Conservation (phyloP, 2,888 invertebrate species). For the Candidula unifasciata region DNA sequence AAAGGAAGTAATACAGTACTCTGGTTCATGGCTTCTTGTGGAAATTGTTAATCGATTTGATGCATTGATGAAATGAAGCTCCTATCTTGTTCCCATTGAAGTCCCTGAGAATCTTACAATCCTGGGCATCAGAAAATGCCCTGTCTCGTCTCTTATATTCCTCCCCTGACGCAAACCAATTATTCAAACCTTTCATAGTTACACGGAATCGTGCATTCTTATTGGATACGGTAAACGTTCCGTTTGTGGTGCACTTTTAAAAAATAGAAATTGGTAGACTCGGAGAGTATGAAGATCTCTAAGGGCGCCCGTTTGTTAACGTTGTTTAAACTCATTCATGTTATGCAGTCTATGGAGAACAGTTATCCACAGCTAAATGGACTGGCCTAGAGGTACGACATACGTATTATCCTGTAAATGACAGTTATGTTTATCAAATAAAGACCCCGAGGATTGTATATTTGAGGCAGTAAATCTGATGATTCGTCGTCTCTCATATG, state of each 20-base stretch:
- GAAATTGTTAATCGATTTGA: not conserved
- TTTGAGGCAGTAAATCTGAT: too few relatives aligned
- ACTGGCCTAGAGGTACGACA: too few relatives aligned
- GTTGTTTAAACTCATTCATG: too few relatives aligned
- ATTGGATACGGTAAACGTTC: not conserved
- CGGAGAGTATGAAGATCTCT: too few relatives aligned
- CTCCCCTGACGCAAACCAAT: not conserved
- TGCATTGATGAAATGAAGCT: not conserved
- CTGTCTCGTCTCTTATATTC: not conserved
- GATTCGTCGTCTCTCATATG: too few relatives aligned
- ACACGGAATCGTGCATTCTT: not conserved
- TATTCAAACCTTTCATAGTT: conserved; percentile 8
- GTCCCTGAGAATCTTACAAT: not conserved
- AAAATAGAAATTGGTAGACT: too few relatives aligned
- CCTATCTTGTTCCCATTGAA: not conserved
- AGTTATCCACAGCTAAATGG: too few relatives aligned
- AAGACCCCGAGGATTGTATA: too few relatives aligned
- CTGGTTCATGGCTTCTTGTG: not conserved
- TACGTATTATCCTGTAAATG: too few relatives aligned
- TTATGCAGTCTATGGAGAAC: too few relatives aligned
- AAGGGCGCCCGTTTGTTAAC: too few relatives aligned
- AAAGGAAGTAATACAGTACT: not conserved
- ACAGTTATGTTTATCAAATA: too few relatives aligned
- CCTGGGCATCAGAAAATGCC: not conserved
- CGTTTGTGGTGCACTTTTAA: not conserved